Evolutionary conservation across 2,888 invertebrate species (phyloP).

Genomic region (Stenotaenia linearis): DNA sequence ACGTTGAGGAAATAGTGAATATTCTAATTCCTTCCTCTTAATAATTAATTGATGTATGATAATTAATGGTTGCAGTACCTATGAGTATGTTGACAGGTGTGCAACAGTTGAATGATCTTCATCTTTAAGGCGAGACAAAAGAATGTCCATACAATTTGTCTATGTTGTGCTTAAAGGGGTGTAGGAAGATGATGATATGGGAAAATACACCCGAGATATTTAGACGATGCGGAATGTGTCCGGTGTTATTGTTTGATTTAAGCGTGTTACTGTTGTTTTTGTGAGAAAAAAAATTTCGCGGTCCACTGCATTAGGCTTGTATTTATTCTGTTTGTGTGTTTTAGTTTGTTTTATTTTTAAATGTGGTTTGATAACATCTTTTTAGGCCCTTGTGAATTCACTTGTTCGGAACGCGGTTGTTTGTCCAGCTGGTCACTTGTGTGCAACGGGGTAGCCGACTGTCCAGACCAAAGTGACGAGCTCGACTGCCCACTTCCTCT

Average conservation of each 20-base stretch:
- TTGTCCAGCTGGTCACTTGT: slow-evolving; percentile 36
- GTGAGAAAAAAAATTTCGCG: not conserved
- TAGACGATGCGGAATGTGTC: not conserved
- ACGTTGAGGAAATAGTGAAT: not conserved
- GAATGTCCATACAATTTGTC: slow-evolving; percentile 12
- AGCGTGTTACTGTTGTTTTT: not conserved
- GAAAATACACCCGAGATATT: not conserved
- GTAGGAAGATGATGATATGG: not conserved
- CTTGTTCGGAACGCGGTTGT: slow-evolving; percentile 35
- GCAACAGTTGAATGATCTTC: not conserved
- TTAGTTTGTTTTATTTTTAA: not conserved
- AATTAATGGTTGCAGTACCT: not conserved
- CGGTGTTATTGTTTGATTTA: not conserved
- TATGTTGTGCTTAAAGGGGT: not conserved
- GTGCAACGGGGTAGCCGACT: slow-evolving; percentile 35
- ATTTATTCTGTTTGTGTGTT: not conserved
- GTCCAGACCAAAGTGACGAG: slow-evolving; percentile 36
- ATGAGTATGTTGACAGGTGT: not conserved
- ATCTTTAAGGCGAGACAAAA: slow-evolving; percentile 15
- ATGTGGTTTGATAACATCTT: not conserved
- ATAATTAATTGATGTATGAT: not conserved
- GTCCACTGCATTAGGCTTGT: not conserved
- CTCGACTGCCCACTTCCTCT: slow-evolving; percentile 35
- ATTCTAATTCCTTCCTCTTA: not conserved
- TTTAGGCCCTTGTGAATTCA: slow-evolving; percentile 35